A percentile compares a stretch with the other conserved stretches of the same genome.
Evolutionary conservation across 2,797 vertebrate genomes (phyloP).

Genomic region (Poecilia gillii): DNA sequence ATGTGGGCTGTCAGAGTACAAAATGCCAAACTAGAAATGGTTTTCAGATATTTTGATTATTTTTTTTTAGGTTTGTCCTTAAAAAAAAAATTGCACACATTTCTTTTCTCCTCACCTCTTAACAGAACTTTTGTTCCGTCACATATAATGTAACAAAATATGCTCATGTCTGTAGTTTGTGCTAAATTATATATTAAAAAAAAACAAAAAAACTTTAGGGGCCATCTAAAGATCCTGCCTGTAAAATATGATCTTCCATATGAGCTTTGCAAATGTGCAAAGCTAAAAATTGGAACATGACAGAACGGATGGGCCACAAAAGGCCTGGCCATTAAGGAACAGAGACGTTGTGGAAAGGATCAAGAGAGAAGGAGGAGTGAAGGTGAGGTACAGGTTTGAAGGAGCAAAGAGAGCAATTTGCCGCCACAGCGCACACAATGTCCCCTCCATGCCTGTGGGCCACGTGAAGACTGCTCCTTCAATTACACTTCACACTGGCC

Average conservation of each 20-base stretch:
- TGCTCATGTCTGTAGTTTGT: not conserved
- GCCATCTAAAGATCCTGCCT: not conserved
- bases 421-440: constrained; percentile 81
- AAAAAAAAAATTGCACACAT: not conserved
- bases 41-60: not conserved
- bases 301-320: constrained; percentile 1
- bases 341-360: constrained; percentile 63
- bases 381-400: constrained; percentile 68
- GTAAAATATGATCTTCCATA: constrained; percentile 1
- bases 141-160: not conserved
- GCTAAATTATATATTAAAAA: not conserved
- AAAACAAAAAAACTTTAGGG: not conserved
- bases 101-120: not conserved
- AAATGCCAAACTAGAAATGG: not conserved
- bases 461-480: constrained; percentile 79
- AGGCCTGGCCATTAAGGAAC: constrained; percentile 64
- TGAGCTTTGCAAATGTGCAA: constrained; percentile 28
- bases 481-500: constrained; percentile 80
- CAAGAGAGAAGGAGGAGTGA: constrained; percentile 62
- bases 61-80: not conserved
- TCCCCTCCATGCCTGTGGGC: constrained; percentile 79
- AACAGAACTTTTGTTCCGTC: not conserved
- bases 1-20: not conserved
- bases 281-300: constrained; percentile 32
- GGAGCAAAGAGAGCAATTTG: constrained; percentile 80